These are phyloP conservation scores for Lasioglossum calceatum DNA, from an alignment of 2,888 invertebrate genomes.

Conservation along the genomic window DNA sequence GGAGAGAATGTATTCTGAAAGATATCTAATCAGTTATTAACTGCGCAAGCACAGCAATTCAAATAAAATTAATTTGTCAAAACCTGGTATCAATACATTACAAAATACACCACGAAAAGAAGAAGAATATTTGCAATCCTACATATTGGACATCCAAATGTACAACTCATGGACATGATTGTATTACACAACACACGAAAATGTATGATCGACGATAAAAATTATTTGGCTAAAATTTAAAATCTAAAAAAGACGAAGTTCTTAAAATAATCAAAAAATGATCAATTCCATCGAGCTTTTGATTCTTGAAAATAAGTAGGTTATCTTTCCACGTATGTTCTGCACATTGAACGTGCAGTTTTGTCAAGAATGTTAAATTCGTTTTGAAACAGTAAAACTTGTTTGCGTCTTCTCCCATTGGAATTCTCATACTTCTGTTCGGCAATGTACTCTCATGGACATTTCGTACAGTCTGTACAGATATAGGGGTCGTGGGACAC, in stretches of 20 bases:
- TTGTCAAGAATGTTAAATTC: neutral
- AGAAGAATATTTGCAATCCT: neutral
- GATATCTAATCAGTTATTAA: neutral
- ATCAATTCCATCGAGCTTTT: neutral
- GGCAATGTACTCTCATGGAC: slow-evolving; percentile 34
- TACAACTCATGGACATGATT: neutral
- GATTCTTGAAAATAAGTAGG: neutral
- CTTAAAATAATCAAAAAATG: neutral
- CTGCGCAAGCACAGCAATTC: neutral
- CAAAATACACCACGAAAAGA: neutral
- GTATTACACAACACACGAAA: neutral
- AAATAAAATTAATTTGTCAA: neutral
- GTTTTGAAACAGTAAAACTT: neutral
- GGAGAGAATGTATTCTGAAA: neutral
- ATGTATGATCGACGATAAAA: neutral
- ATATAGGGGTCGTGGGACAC: slow-evolving; percentile 24
- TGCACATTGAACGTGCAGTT: neutral
- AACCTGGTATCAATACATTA: neutral
- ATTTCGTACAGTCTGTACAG: slow-evolving; percentile 40
- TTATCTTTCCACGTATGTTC: neutral
- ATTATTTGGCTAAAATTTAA: neutral
- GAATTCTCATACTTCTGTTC: slow-evolving; percentile 5
- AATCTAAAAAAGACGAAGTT: neutral
- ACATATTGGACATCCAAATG: neutral
- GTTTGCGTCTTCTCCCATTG: neutral